Conservation (phyloP, 2,113 vertebrate species). For the Craseonycteris thonglongyai region DNA sequence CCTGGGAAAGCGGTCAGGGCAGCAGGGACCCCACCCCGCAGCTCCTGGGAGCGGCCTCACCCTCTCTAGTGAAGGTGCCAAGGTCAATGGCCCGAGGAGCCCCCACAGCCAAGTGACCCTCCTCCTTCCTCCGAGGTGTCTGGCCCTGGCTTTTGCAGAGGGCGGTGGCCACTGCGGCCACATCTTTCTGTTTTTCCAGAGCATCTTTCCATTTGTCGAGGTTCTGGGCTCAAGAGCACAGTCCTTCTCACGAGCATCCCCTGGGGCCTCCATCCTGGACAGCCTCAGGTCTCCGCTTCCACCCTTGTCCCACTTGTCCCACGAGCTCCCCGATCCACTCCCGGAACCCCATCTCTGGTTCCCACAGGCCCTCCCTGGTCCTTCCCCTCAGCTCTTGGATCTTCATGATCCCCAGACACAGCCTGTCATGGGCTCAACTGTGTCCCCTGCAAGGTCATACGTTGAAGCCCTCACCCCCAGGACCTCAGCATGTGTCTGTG, state of each 20-base stretch:
- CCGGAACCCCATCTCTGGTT: rapidly evolving
- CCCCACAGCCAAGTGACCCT: rapidly evolving
- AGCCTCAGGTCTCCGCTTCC: background rate
- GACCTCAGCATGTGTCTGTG: background rate
- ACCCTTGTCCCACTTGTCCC: background rate
- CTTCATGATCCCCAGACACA: background rate
- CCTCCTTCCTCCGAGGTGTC: background rate
- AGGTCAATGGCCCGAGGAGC: background rate
- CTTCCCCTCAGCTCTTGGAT: background rate
- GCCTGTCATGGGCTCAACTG: background rate
- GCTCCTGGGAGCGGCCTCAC: background rate
- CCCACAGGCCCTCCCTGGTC: background rate
- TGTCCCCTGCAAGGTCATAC: background rate
- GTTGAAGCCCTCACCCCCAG: background rate
- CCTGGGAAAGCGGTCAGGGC: background rate
- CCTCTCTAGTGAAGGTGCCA: background rate
- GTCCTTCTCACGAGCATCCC: rapidly evolving
- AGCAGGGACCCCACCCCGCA: background rate
- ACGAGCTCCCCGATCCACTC: rapidly evolving
- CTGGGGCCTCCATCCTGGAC: background rate
- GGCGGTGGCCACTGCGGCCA: background rate
- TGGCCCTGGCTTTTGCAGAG: background rate
- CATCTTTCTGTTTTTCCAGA: background rate
- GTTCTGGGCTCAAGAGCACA: background rate
- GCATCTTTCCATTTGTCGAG: background rate